Percentiles rank a stretch among this genome's conserved stretches.
phyloP scores from a whole-genome alignment of 1,140 invertebrate genomes.

The Lithobius niger region DNA sequence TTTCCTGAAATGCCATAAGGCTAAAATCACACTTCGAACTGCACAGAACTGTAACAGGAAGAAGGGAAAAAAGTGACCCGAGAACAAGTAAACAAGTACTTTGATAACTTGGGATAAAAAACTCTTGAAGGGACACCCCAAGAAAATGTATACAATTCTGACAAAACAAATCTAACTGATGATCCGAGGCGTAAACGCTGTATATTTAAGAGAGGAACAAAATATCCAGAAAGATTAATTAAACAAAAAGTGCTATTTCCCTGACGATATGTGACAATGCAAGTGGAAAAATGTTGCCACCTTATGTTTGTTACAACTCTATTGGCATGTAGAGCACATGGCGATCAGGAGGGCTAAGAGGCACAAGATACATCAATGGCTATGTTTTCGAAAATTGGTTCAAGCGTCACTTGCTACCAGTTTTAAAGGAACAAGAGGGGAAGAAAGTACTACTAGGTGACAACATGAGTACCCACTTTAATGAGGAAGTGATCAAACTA shows the following conservation, averaged over 20 bases:
- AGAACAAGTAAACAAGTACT: slow-evolving; percentile 15
- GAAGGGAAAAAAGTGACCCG: slow-evolving; percentile 1
- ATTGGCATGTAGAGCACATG: slow-evolving; percentile 17
- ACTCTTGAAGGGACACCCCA: slow-evolving; percentile 24
- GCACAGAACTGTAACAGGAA: slow-evolving; percentile 5
- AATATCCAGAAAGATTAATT: slow-evolving; percentile 28
- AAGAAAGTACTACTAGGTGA: slow-evolving; percentile 18
- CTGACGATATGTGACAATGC: slow-evolving; percentile 26
- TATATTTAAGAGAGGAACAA: slow-evolving; percentile 22
- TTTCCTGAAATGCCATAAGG: neutral
- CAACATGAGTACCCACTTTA: slow-evolving; percentile 16
- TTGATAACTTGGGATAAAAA: slow-evolving; percentile 22
- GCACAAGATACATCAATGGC: slow-evolving; percentile 20
- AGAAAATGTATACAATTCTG: slow-evolving; percentile 28
- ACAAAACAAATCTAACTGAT: slow-evolving; percentile 27
- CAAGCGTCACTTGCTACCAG: too few species aligned
- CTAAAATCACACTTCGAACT: neutral
- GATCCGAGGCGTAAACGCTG: slow-evolving; percentile 22
- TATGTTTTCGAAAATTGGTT: too few species aligned
- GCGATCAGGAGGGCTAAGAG: slow-evolving; percentile 18
- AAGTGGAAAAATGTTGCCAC: too few species aligned
- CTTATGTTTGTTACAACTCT: slow-evolving; percentile 24
- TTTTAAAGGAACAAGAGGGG: too few species aligned
- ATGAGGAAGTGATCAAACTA: neutral
- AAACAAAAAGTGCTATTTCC: slow-evolving; percentile 22